Base-by-base conservation (phyloP, 2,888 invertebrate species). In the Hermodice carunculata region DNA sequence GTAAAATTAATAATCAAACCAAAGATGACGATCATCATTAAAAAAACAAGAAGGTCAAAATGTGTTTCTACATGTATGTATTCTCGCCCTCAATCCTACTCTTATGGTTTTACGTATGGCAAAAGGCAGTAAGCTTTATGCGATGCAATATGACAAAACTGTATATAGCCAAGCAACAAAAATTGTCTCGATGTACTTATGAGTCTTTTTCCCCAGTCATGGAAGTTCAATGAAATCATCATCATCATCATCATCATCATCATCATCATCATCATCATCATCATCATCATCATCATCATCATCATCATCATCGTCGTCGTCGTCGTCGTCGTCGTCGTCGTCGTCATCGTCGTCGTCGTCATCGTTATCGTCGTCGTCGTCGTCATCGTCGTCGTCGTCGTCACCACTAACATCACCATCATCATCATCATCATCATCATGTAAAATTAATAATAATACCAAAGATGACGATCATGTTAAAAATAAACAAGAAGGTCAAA, bases 251-350 rank as follows among this genome's bases (percentile, higher is more conserved):
- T 24, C n/a, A n/a, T n/a, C n/a, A n/a, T 44, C n/a, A 44, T 24
- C n/a, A n/a, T 24, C 22, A 24, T 44, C n/a, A 60, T 29, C 58
- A 22, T 44, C 46, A 43, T 46, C 59, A 62, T 44, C 63, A 43
- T 29, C 46, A 28, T 34, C 59, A 57, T 28, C 42, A n/a, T 24
- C 26, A 29, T 29, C 8, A 28, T 37, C 32, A 8, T 11, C 32
- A n/a, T 17, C 32, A 28, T 19, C 24, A 14, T 24, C 32, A n/a
- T 34, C 22, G 26, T 19, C 29, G 28, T 14, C 28, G 32, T 19
- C 26, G 19, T 24, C 22, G n/a, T 31, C 24, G 43, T 37, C 5
- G 4, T 22, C 42, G 40, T 28, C n/a, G 17, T 34, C 17, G 19
- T 44, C 42, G 32, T 32, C 31, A 51, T 53, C 29, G 52, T 51